Percentiles rank a stretch among this genome's conserved stretches.
Evolutionary conservation across 2,888 invertebrate species (phyloP).

Genomic region (Trachelus iudaicus): DNA sequence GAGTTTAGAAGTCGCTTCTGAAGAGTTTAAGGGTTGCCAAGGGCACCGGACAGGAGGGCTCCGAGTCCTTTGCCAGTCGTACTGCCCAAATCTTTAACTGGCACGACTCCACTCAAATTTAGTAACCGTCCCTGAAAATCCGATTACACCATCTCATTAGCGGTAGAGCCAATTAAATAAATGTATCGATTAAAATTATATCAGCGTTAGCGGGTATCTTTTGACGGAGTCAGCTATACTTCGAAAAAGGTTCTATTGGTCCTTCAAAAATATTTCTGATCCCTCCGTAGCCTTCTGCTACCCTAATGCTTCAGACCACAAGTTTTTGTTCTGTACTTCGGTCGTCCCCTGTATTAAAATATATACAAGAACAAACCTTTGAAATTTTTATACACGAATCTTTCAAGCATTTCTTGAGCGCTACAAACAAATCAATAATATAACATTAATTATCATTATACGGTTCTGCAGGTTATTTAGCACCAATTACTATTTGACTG

Average conservation of each 20-base stretch:
- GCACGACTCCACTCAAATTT: slow-evolving; percentile 47
- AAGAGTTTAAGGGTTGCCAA: slow-evolving; percentile 27
- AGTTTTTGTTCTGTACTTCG: slow-evolving; percentile 40
- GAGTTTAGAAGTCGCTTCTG: slow-evolving; percentile 13
- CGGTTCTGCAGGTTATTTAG: neutral
- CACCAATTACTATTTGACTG: neutral
- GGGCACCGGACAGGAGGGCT: slow-evolving; percentile 1
- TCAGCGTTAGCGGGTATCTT: too few species aligned
- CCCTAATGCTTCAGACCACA: slow-evolving; percentile 36
- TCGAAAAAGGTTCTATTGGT: neutral
- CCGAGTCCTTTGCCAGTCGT: slow-evolving; percentile 32
- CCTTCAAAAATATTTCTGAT: slow-evolving; percentile 4
- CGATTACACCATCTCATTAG: slow-evolving; percentile 25
- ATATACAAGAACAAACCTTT: neutral
- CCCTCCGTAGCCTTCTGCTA: slow-evolving; percentile 22
- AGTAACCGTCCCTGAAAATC: slow-evolving; percentile 40
- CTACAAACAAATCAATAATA: neutral
- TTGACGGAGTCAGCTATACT: too few species aligned
- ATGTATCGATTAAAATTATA: neutral
- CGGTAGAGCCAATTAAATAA: neutral
- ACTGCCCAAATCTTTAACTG: slow-evolving; percentile 44
- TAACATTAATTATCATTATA: neutral
- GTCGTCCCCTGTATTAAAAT: neutral
- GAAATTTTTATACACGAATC: neutral
- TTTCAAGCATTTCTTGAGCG: neutral